These are phyloP conservation scores for Selene dorsalis DNA, from an alignment of 2,797 vertebrate genomes.

Conservation along the genomic window DNA sequence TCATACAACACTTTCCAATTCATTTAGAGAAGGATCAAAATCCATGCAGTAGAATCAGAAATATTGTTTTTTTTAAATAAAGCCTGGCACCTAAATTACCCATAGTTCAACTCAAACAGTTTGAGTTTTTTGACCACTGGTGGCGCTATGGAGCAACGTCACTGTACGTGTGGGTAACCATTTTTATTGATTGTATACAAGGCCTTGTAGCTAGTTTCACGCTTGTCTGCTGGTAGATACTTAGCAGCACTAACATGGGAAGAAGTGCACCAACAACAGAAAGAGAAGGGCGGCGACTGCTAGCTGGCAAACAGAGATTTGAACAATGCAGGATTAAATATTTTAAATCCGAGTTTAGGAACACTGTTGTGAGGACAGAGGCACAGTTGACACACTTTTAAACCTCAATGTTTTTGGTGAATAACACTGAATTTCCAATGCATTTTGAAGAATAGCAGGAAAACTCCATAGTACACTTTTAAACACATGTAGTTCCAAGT, in stretches of 20 bases:
- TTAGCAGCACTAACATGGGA: neutral
- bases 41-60: neutral
- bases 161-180: neutral
- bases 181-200: neutral
- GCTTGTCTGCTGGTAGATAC: neutral
- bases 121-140: neutral
- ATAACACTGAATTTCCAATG: neutral
- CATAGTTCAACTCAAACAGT: neutral
- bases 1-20: neutral
- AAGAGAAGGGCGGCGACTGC: neutral
- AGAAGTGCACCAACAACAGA: neutral
- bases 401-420: neutral
- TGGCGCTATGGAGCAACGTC: neutral
- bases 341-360: neutral
- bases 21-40: too few relatives aligned
- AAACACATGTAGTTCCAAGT: neutral
- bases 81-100: neutral
- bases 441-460: neutral
- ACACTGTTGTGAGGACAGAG: neutral
- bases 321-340: neutral
- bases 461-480: constrained; percentile 1
- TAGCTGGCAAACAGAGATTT: neutral
- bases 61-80: neutral
- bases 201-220: neutral
- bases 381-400: neutral